Percentiles rank a stretch among this genome's conserved stretches.
Evolutionary conservation across 2,797 vertebrate species (phyloP).

Genomic region (Rhabdophis nuchalis): DNA sequence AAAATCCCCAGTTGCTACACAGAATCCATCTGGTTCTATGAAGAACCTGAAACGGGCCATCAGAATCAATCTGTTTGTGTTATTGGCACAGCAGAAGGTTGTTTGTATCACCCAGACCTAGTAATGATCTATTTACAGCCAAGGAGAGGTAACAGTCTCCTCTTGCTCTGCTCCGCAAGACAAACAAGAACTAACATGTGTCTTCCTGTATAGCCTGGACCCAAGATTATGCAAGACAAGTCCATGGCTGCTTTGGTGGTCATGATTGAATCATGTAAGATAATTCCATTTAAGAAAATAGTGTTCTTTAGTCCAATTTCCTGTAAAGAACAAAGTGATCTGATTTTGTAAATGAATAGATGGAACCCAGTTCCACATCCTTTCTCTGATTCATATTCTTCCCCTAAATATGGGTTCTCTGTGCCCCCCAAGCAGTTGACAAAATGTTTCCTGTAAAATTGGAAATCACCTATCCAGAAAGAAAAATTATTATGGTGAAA

Average conservation of each 20-base stretch:
- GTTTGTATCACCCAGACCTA: background rate
- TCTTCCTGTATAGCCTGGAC: background rate
- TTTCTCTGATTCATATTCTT: background rate
- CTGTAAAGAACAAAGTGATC: background rate
- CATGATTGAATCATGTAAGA: background rate
- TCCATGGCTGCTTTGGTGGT: background rate
- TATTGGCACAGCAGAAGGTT: background rate
- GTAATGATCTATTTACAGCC: background rate
- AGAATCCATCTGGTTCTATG: background rate
- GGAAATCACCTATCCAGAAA: background rate
- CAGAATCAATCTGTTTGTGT: background rate
- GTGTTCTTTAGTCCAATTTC: background rate
- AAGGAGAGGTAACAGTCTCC: background rate
- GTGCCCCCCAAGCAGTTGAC: background rate
- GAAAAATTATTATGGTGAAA: background rate
- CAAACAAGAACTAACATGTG: background rate
- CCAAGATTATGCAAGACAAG: background rate
- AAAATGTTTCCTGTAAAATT: background rate
- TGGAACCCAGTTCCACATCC: background rate
- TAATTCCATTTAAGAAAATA: background rate
- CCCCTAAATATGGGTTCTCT: background rate
- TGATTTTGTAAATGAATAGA: background rate
- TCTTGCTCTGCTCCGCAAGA: background rate
- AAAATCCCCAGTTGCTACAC: background rate
- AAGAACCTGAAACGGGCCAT: background rate